Evolutionary conservation across 2,113 vertebrate genomes (phyloP), one percentile per base, ranked within the genome.

Genomic region (Semicossyphus pulcher): DNA sequence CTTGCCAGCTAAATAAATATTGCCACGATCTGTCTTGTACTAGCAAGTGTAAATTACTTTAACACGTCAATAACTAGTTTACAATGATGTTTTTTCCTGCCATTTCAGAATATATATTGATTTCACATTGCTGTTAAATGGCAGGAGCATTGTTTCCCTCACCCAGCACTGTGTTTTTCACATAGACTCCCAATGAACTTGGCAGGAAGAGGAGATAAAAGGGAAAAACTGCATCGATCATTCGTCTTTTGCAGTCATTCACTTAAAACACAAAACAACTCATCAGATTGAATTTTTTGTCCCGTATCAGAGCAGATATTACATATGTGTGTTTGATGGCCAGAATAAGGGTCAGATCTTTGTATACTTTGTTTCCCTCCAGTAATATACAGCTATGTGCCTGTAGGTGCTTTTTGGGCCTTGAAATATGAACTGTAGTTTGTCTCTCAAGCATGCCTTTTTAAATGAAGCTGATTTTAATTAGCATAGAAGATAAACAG

Each of bases 41-140:
- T 81, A 91, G 90, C 92, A 88, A 93, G 93, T 93, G 92, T 93
- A 93, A 94, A 94, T 93, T 91, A 94, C 92, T 92, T 91, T 92
- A 92, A 91, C 93, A 92, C 81, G 88, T 93, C 93, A 92, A 94
- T 95, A 93, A 94, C 92, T 90, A 91, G 84, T 90, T 94, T 93
- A 91, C 91, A 92, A 88, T 90, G 87, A 90, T 92, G 91, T 86
- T 92, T 91, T 85, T 88, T 87, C 78, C 81, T 85, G 84, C 88
- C 88, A 85, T 93, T 93, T 93, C 83, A 88, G 90, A 89, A 89
- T 90, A 83, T 88, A 65, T 93, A 95, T 94, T 92, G 94, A 95
- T 94, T 93, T 92, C 74, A 89, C 89, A 86, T 92, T 90, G 85
- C 80, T 76, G 86, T 89, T 92, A 92, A 93, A 92, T 87, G 90